Evolutionary conservation across 2,888 invertebrate species (phyloP), one percentile per base, ranked within the genome.

Genomic region (Entomobrya multifasciata): DNA sequence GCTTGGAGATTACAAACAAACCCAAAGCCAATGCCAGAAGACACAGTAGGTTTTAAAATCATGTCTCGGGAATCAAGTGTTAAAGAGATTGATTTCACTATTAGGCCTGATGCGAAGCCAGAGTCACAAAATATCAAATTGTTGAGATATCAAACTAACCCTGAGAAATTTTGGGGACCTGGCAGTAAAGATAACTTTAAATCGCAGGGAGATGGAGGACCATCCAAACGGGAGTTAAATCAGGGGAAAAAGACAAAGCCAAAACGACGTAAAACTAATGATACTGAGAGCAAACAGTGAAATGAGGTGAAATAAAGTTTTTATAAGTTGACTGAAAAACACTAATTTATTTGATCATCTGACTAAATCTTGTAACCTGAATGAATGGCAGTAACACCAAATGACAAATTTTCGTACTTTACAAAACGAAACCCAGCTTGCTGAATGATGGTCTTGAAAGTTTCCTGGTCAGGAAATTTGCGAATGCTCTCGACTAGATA

Each of bases 401-500:
- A 95, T 0, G 96, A 96, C 83, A 99, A 93, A 93, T 99, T 98
- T 93, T 97, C 97, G 92, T 97, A 98, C 0, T 94, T 94, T 0
- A 97, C 98, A 92, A 95, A 94, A 57, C 95, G 93, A 93, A 99
- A 99, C 6, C 99, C 99, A 0, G 97, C 97, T 41, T 95, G 93
- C 92, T 96, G 95, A 74, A 99, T 98, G 96, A 99, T 97, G 2
- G 92, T 91, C 92, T 96, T 95, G 93, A 99, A 99, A 74, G 95
- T 95, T 88, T 97, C 96, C 95, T 96, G 93, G 91, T 96, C 95
- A 0, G 99, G 99, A 93, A 99, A 99, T 92, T 96, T 95, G 49
- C 98, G 94, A 91, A 99, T 99, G 93, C 99, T 99, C 93, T 99
- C 99, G 0, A 99, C 98, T 57, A 99, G 94, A 93, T 99, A 99